Evolutionary conservation across 2,113 vertebrate genomes (phyloP), one percentile per base, ranked within the genome.

Genomic region (Coryphaenoides rupestris): DNA sequence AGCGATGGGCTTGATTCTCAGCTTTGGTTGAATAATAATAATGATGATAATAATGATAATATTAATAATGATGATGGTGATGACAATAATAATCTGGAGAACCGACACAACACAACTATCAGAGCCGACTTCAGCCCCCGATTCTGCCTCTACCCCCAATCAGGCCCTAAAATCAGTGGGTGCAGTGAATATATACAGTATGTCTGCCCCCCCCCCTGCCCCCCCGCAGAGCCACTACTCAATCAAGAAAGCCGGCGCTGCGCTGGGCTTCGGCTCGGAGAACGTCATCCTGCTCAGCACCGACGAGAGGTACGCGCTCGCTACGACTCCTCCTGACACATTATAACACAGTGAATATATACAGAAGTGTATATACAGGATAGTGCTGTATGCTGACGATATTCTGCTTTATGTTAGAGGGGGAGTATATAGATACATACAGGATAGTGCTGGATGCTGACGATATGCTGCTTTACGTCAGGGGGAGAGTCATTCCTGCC

Each of bases 211-310:
- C 80, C 72, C 58, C 87, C 84, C 61, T 10, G 13, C 76, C 53
- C 80, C 72, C 58, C 87, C 84, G 60, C 86, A 99, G 96, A 98
- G 96, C 85, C 97, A 99, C 89, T 99, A 98, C 79, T 99, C 97
- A 21, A 98, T 98, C 85, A 98, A 98, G 87, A 99, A 99, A 81
- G 95, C 96, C 24, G 97, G 96, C 63, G 93, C 96, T 58, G 95
- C 95, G 0, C 93, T 98, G 76, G 97, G 97, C 13, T 98, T 99
- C 77, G 97, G 97, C 72, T 91, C 91, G 0, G 96, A 99, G 62
- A 98, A 99, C 9, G 96, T 99, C 74, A 90, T 98, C 86, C 90
- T 98, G 87, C 91, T 99, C 85, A 97, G 95, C 86, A 95, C 93
- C 66, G 94, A 95, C 70, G 93, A 98, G 89, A 95, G 95, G 97